Percentiles rank a stretch among this genome's conserved stretches.
phyloP scores from a whole-genome alignment of 2,888 invertebrate species.

The Hyppa rectilinea region DNA sequence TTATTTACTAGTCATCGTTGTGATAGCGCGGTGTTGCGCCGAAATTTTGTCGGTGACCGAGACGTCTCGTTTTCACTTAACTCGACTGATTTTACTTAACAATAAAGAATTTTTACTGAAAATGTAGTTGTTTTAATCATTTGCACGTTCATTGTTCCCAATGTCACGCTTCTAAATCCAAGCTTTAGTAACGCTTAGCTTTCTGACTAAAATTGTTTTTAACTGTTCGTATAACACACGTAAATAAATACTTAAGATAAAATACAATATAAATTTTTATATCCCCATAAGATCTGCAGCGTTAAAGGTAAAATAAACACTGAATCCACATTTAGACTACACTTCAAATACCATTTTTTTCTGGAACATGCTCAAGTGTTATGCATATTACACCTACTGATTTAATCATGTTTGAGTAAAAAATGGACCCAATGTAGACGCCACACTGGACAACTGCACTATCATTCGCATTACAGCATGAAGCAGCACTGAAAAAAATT shows the following conservation, averaged over 20 bases:
- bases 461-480: constrained; percentile 85
- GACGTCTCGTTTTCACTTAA: constrained; percentile 86
- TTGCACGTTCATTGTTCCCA: constrained; percentile 82
- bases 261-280: constrained; percentile 51
- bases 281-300: constrained; percentile 37
- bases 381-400: constrained; percentile 28
- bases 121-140: constrained; percentile 86
- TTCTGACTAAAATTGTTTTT: constrained; percentile 77
- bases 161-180: constrained; percentile 82
- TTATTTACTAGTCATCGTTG: constrained; percentile 83
- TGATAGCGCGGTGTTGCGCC: constrained; percentile 81
- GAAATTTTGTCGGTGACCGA: constrained; percentile 81
- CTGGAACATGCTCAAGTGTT: constrained; percentile 40
- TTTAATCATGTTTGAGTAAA: constrained; percentile 33
- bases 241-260: constrained; percentile 69
- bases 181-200: constrained; percentile 88
- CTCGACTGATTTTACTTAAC: constrained; percentile 90
- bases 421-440: constrained; percentile 43
- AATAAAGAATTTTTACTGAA: constrained; percentile 87
- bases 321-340: constrained; percentile 40
- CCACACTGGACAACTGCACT: constrained; percentile 67
- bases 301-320: constrained; percentile 34
- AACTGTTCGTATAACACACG: constrained; percentile 71
- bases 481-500: constrained; percentile 75
- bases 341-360: constrained; percentile 36